Evolutionary conservation across 2,113 vertebrate genomes (phyloP).

Genomic region (Rhea pennata): DNA sequence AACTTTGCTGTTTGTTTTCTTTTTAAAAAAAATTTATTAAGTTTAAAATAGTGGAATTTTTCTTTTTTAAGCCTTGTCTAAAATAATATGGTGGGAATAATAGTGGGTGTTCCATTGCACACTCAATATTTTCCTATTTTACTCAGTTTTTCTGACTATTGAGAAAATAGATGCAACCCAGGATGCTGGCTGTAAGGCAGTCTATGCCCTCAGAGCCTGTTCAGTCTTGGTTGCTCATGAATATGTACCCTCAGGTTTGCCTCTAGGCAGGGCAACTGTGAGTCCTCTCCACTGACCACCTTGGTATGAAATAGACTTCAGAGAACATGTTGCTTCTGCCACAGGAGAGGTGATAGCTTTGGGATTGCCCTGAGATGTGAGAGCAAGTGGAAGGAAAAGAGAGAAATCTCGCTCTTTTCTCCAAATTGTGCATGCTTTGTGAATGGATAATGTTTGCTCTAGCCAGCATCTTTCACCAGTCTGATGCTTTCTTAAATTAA

Average conservation of each 20-base stretch:
- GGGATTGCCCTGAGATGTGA: background rate
- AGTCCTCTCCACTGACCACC: background rate
- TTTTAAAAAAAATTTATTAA: no score
- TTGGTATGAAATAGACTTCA: background rate
- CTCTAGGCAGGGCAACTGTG: background rate
- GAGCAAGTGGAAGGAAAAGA: background rate
- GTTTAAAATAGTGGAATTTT: background rate
- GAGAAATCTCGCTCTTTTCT: background rate
- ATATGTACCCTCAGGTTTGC: background rate
- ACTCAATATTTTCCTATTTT: background rate
- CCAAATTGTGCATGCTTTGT: background rate
- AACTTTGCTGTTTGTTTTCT: background rate
- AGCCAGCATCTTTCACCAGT: background rate
- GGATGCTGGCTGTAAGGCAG: background rate
- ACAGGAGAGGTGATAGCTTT: background rate
- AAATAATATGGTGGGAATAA: background rate
- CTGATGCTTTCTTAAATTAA: background rate
- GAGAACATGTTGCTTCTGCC: background rate
- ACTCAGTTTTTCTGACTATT: background rate
- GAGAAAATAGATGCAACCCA: background rate
- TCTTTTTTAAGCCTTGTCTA: background rate
- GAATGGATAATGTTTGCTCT: background rate
- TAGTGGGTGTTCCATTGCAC: background rate
- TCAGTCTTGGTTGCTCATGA: background rate
- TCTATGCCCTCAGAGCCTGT: accelerated